Conservation (phyloP, 2,888 invertebrate genomes). For the Nebria brevicollis region DNA sequence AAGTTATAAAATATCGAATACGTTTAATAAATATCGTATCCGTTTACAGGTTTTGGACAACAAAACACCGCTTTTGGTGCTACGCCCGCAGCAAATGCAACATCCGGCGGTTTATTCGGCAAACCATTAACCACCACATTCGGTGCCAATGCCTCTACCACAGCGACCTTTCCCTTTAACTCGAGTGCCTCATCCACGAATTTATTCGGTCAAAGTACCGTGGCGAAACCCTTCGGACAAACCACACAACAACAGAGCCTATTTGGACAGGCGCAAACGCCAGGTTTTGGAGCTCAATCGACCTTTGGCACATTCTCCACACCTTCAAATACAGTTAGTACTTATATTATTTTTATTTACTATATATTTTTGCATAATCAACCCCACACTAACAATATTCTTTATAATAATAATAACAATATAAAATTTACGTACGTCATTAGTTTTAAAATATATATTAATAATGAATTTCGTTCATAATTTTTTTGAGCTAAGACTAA, state of each 20-base stretch:
- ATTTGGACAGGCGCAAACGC: conserved; percentile 62
- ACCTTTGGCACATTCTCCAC: conserved; percentile 57
- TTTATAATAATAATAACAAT: too few relatives aligned
- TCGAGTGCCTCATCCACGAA: conserved; percentile 58
- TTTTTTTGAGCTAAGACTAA: too few relatives aligned
- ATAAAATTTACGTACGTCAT: too few relatives aligned
- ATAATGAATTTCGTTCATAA: too few relatives aligned
- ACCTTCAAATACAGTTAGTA: conserved; percentile 50
- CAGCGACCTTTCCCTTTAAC: conserved; percentile 62
- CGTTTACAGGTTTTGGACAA: conserved; percentile 64
- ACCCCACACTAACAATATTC: too few relatives aligned
- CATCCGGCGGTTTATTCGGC: conserved; percentile 73
- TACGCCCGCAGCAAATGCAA: conserved; percentile 66
- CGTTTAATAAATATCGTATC: background rate
- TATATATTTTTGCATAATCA: conserved; percentile 34
- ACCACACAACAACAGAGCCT: conserved; percentile 57
- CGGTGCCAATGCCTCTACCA: conserved; percentile 66
- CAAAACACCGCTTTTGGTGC: conserved; percentile 66
- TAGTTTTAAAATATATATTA: too few relatives aligned
- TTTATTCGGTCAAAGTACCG: conserved; percentile 62
- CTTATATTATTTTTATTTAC: conserved; percentile 45
- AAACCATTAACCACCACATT: conserved; percentile 70
- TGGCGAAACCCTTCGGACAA: conserved; percentile 67
- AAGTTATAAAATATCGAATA: background rate
- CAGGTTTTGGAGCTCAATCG: conserved; percentile 65